Conservation (phyloP, 2,888 invertebrate species). For the Tetranychus piercei region DNA sequence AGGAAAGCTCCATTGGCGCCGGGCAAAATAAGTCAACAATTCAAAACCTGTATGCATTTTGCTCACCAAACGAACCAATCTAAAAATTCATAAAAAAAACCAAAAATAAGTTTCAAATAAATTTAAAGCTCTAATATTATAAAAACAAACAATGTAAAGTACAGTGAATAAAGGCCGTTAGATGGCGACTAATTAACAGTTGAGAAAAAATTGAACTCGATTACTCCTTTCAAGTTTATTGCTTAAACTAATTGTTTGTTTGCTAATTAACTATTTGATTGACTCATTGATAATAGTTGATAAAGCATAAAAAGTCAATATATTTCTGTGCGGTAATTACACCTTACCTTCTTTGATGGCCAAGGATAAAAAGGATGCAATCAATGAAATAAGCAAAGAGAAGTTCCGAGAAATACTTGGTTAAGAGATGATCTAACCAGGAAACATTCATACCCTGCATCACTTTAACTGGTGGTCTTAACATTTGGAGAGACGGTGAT, state of each 20-base stretch:
- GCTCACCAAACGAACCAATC: slow-evolving; percentile 59
- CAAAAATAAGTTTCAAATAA: background rate
- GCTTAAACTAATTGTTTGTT: no score
- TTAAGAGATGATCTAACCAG: slow-evolving; percentile 30
- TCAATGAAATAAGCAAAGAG: slow-evolving; percentile 34
- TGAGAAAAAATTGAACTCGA: no score
- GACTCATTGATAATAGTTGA: no score
- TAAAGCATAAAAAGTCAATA: no score
- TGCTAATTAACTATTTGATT: no score
- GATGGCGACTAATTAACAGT: no score
- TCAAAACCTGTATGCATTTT: slow-evolving; percentile 56
- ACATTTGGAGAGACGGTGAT: slow-evolving; percentile 28
- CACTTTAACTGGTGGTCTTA: slow-evolving; percentile 15
- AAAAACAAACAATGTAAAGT: background rate
- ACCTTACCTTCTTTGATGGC: slow-evolving; percentile 29
- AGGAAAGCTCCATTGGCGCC: slow-evolving; percentile 61
- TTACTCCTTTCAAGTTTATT: no score
- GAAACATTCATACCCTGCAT: slow-evolving; percentile 14
- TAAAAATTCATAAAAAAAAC: slow-evolving; percentile 31
- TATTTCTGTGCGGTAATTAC: background rate
- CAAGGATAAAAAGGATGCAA: slow-evolving; percentile 31
- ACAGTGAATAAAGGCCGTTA: no score
- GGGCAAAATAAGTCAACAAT: slow-evolving; percentile 65
- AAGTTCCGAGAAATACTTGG: slow-evolving; percentile 17
- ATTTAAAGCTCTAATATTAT: background rate